Base-by-base conservation (phyloP, 1,140 invertebrate genomes). In the Argopecten irradians region DNA sequence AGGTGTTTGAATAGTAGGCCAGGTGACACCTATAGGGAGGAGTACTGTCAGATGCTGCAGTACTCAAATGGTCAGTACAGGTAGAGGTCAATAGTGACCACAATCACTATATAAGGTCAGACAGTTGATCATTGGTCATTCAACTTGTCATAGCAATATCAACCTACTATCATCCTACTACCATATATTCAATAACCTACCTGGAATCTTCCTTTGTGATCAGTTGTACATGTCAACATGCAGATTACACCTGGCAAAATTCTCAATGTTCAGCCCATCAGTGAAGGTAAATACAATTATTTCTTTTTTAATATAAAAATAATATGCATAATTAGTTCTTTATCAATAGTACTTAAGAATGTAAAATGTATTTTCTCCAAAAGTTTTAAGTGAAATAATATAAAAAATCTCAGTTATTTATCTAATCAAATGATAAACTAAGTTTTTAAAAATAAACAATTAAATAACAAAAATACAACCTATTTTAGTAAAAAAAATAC, bases 31-130 rank as follows among this genome's bases (percentile, higher is more conserved):
- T 5, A n/a, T 71, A 71, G 55, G n/a, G n/a, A 71, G 55, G 55
- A 71, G 55, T 71, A 71, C 55, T 71, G 55, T 71, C 55, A 71
- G 55, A 71, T 28, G 55, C 55, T 71, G 55, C 55, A 71, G 55
- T 71, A 71, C 55, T 71, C 55, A 71, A 71, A 11, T 71, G 55
- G 55, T 71, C 55, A 71, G 55, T 71, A 16, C 28, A 71, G 55
- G 55, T 71, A 71, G 22, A 71, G 55, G 55, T 71, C 55, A 71
- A n/a, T 71, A 71, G 1, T 71, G 55, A 71, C 55, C 55, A 71
- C 55, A 71, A 22, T 71, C 55, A 71, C 22, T 71, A 71, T 71
- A 71, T 46, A 46, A 46, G 28, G 22, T 71, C 55, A 71, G 55
- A 71, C 55, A 28, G 55, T 28, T 71, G 55, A 71, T 71, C 55